Evolutionary conservation across 37 sponge, comb jelly and placozoan genomes (phyloP), one percentile per base, ranked within the genome.

Genomic region (Ephydatia muelleri): DNA sequence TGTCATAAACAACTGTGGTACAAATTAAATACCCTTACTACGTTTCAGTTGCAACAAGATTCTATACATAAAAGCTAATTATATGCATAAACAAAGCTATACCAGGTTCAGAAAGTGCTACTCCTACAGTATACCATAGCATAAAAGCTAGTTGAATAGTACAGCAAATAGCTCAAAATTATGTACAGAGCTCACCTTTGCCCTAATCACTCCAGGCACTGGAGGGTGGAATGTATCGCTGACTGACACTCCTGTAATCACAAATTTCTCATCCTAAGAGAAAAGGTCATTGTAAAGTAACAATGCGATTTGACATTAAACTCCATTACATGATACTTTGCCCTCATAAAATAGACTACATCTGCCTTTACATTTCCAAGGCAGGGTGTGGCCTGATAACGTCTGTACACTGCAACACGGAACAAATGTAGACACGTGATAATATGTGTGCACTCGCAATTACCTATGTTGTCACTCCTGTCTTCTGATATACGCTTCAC

Each of bases 111-210:
- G n/a, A n/a, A n/a, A n/a, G n/a, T n/a, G n/a, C n/a, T n/a, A n/a
- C n/a, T n/a, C n/a, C n/a, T n/a, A n/a, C n/a, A n/a, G n/a, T n/a
- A n/a, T n/a, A n/a, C n/a, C n/a, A n/a, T n/a, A n/a, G n/a, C n/a
- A n/a, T n/a, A n/a, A n/a, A n/a, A n/a, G n/a, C n/a, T n/a, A n/a
- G n/a, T n/a, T n/a, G n/a, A n/a, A n/a, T n/a, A n/a, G n/a, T n/a
- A n/a, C n/a, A n/a, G n/a, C n/a, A n/a, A n/a, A n/a, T n/a, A n/a
- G n/a, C n/a, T n/a, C n/a, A n/a, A n/a, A n/a, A n/a, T n/a, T n/a
- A n/a, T n/a, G n/a, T n/a, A n/a, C n/a, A n/a, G n/a, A n/a, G n/a
- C 57, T 57, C 23, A 93, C 93, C 68, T 86, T 80, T 64, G 77
- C 82, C 83, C 93, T 85, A 66, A 79, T 40, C 43, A 80, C 69